Base-by-base conservation (phyloP, 1,140 invertebrate genomes). In the Ephestia elutella region DNA sequence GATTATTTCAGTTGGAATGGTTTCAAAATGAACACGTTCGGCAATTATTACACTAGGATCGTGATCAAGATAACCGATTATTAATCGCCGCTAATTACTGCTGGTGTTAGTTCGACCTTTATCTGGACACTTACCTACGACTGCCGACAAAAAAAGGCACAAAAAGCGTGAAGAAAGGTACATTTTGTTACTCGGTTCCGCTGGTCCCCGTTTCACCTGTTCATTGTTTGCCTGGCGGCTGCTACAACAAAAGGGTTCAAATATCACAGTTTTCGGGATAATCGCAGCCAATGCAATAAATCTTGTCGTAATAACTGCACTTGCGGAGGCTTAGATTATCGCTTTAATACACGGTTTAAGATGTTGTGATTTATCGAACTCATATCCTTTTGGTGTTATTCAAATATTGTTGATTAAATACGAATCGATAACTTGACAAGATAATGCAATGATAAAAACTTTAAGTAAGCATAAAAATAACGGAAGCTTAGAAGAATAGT, bases 21-120 rank as follows among this genome's bases (percentile, higher is more conserved):
- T 53, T 53, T 69, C 38, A 44, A 44, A 73, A 58, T 65, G 61
- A 71, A 80, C 62, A 70, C 67, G 67, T 62, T 60, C 25, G 55
- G 56, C 75, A 82, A 86, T 86, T 86, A 88, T 74, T 72, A 77
- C 71, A 71, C 71, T 78, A 72, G 71, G 60, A 56, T 60, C 49
- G 65, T 70, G 76, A 87, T 87, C 82, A 75, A 87, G 86, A 88
- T 88, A 88, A 83, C 72, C 74, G 71, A 86, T 86, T 86, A 88
- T 86, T 86, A 88, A 88, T 88, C 78, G 83, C 73, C 80, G 64
- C 80, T 88, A 88, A 88, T 88, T 88, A 88, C 81, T 86, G 86
- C 83, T 80, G 83, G 86, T 88, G 86, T 88, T 88, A 81, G 81
- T 73, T 77, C 77, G 80, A 85, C 84, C 78, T 83, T 75, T 80